Conservation (phyloP, 2,888 invertebrate species). For the Chloroclystis v-ata region DNA sequence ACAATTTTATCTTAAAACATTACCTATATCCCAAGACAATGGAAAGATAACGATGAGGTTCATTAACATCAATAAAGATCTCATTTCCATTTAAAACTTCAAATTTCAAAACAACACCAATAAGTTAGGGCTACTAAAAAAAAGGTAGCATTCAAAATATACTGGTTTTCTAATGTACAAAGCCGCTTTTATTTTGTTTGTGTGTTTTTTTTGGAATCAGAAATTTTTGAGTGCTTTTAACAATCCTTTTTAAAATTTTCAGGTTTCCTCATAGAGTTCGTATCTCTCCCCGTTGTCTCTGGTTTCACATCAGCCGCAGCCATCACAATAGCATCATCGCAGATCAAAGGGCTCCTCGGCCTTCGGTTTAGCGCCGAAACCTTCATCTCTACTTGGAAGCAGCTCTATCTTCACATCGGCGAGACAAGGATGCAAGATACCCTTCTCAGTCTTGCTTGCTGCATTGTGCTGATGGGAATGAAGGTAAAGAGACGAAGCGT, state of each 20-base stretch:
- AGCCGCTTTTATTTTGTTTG: too few relatives aligned
- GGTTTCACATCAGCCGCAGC: constrained; percentile 88
- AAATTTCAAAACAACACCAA: too few relatives aligned
- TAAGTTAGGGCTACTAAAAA: too few relatives aligned
- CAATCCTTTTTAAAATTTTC: constrained; percentile 30
- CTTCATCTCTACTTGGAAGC: constrained; percentile 79
- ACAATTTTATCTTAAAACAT: too few relatives aligned
- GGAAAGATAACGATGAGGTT: too few relatives aligned
- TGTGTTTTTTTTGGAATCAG: too few relatives aligned
- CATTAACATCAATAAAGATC: too few relatives aligned
- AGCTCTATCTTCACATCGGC: constrained; percentile 73
- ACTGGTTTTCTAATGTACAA: too few relatives aligned
- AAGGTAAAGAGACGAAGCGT: constrained; percentile 72
- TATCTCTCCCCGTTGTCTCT: constrained; percentile 84
- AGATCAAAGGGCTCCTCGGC: constrained; percentile 83
- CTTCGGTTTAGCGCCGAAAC: constrained; percentile 79
- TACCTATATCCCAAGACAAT: too few relatives aligned
- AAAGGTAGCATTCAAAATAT: too few relatives aligned
- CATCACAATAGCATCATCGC: constrained; percentile 84
- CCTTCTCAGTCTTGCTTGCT: constrained; percentile 80
- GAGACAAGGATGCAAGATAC: constrained; percentile 79
- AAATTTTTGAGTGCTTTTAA: neutral
- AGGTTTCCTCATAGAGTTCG: constrained; percentile 86
- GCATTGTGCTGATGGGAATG: constrained; percentile 77
- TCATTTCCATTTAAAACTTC: too few relatives aligned